phyloP scores from a whole-genome alignment of 2,888 invertebrate genomes.

The Incurvaria masculella region DNA sequence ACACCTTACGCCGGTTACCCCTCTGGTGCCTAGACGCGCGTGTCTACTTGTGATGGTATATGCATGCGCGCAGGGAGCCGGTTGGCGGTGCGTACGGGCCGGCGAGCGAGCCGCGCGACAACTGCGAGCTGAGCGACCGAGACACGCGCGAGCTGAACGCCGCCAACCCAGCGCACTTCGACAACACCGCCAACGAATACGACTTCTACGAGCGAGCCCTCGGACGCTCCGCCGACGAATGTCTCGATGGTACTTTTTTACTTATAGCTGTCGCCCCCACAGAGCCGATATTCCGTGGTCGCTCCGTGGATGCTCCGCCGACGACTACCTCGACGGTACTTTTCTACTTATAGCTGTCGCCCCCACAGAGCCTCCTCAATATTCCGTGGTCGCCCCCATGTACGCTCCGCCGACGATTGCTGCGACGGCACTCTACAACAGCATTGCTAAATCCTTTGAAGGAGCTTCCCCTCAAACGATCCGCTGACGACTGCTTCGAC shows the following conservation, averaged over 20 bases:
- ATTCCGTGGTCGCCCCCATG: no score
- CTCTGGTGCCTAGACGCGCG: no score
- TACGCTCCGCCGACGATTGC: constrained; percentile 73
- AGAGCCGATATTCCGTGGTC: no score
- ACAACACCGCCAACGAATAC: constrained; percentile 72
- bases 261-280: no score
- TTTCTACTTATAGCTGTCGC: no score
- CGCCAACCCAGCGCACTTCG: constrained; percentile 82
- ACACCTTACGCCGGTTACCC: no score
- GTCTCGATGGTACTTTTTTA: constrained; percentile 87
- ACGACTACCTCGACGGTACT: constrained; percentile 86
- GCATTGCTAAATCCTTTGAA: no score
- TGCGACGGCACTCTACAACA: constrained; percentile 88
- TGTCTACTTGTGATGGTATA: no score
- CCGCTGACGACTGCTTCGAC: no score
- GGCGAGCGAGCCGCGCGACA: constrained; percentile 67
- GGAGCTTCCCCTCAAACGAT: no score
- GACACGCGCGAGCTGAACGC: constrained; percentile 81
- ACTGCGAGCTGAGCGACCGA: constrained; percentile 87
- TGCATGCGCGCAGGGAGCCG: constrained; percentile 26
- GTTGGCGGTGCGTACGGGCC: constrained; percentile 54
- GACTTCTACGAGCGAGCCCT: constrained; percentile 81
- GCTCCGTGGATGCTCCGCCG: constrained; percentile 65
- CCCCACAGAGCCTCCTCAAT: no score
- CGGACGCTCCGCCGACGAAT: constrained; percentile 72